Percentiles rank a stretch among this genome's conserved stretches.
phyloP scores from a whole-genome alignment of 1,140 invertebrate species.

The Caligus rogercresseyi region DNA sequence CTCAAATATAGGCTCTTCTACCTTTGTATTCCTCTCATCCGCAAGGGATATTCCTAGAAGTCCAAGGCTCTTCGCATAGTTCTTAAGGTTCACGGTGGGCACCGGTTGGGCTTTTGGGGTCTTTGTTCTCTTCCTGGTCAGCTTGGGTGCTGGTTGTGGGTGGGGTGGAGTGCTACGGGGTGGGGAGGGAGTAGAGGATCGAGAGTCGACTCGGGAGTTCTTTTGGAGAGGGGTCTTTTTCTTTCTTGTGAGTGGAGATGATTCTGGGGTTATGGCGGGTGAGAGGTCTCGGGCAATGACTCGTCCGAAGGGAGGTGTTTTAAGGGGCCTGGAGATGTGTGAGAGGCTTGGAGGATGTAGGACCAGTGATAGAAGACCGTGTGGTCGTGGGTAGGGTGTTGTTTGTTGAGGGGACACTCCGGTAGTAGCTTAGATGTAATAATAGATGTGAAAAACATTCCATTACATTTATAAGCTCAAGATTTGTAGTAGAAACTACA shows the following conservation, averaged over 20 bases:
- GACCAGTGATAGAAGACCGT: not conserved
- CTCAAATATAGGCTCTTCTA: too few species aligned
- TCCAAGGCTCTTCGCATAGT: slow-evolving; percentile 5
- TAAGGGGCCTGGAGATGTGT: not conserved
- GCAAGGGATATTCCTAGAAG: not conserved
- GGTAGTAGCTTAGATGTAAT: too few species aligned
- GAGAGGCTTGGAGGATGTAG: not conserved
- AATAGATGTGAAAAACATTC: too few species aligned
- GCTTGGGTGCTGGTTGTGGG: not conserved
- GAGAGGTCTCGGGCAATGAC: not conserved
- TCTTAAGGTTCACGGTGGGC: slow-evolving; percentile 1
- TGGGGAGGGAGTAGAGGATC: not conserved
- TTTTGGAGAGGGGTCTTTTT: not conserved
- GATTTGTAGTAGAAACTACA: too few species aligned
- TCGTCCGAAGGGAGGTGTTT: not conserved
- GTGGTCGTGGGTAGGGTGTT: not conserved
- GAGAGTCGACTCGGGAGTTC: not conserved
- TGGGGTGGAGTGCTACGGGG: not conserved
- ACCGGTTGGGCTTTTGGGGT: not conserved
- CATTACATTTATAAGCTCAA: too few species aligned
- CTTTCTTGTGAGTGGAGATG: not conserved
- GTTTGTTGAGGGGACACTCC: not conserved
- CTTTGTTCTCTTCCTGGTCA: not conserved
- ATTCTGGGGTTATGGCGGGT: slow-evolving; percentile 1
- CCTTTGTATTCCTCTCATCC: not conserved